Percentiles rank a stretch among this genome's conserved stretches.
These are phyloP conservation scores for Balaeniceps rex DNA, from an alignment of 2,113 vertebrate species.

Conservation along the genomic window DNA sequence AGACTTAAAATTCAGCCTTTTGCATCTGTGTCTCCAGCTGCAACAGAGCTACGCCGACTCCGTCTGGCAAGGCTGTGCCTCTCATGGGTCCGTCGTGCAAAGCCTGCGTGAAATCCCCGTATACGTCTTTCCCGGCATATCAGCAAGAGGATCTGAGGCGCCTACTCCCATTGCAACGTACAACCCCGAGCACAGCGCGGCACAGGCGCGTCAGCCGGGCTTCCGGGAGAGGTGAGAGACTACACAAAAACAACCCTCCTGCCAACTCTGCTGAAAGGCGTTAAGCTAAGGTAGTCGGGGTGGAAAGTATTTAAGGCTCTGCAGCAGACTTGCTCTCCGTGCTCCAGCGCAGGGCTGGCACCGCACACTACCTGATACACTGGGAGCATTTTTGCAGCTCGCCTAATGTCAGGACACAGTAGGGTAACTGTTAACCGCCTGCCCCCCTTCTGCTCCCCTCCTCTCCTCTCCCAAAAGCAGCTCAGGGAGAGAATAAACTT, in stretches of 20 bases:
- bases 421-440: constrained; percentile 35
- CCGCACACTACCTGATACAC: constrained; percentile 25
- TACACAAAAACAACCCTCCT: constrained; percentile 60
- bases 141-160: constrained; percentile 38
- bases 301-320: constrained; percentile 63
- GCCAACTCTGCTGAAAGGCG: constrained; percentile 60
- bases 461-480: background rate
- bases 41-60: background rate
- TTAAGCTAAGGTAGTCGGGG: constrained; percentile 29
- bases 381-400: constrained; percentile 60
- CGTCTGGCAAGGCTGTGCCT: background rate
- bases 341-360: constrained; percentile 48
- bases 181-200: background rate
- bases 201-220: constrained; percentile 31
- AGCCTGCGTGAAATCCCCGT: background rate
- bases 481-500: background rate
- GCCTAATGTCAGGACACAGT: constrained; percentile 34
- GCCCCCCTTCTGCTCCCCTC: background rate
- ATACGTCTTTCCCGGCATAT: background rate
- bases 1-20: constrained; percentile 30
- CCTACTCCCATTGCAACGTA: constrained; percentile 33
- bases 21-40: background rate
- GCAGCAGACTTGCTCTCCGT: constrained; percentile 35
- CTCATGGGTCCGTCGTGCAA: background rate
- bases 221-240: constrained; percentile 49